Evolutionary conservation across 2,113 vertebrate species (phyloP), one percentile per base, ranked within the genome.

Genomic region (Lophius piscatorius): DNA sequence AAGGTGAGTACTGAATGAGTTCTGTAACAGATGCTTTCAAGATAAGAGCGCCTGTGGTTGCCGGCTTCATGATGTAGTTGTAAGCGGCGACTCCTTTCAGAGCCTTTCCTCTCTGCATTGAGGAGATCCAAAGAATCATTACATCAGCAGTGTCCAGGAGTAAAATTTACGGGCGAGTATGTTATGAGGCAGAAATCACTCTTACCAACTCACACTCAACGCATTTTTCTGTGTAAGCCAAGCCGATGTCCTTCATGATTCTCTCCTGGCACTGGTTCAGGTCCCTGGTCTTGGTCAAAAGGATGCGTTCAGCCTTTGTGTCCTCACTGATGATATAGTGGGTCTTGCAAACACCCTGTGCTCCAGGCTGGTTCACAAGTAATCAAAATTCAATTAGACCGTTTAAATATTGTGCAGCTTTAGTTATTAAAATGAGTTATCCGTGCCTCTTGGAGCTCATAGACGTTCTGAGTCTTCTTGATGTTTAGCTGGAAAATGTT

Each of bases 321-420:
- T 94, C 89, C 48, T 95, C 92, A 76, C 75, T 91, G 75, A 93
- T 85, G 45, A 90, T 10, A 0, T 94, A 95, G 38, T 87, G 85
- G 1, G 93, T 92, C 22, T 90, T 90, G 82, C 95, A 97, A 45
- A 94, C 79, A 38, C 95, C 95, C 33, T 91, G 92, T 60, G 77
- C 62, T 46, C 94, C 93, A 83, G 81, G 67, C 95, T 96, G 50
- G 13, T 58, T 34, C 2, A 5, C 20, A 52, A 23, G 24, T 12
- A 36, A 24, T 18, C 11, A 28, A 39, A 41, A 62, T 4, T 50
- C 7, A 12, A 21, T 28, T 54, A 13, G 28, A 36, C 0, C 20
- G 7, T 16, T 36, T 2, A 0, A 1, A 3, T 1, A 6, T 38
- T 67, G 61, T 34, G 12, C 18, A 3, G 4, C 1, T 49, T 9